Percentiles rank a stretch among this genome's conserved stretches.
These are phyloP conservation scores for Ia io DNA, from an alignment of 2,113 vertebrate species.

Conservation along the genomic window DNA sequence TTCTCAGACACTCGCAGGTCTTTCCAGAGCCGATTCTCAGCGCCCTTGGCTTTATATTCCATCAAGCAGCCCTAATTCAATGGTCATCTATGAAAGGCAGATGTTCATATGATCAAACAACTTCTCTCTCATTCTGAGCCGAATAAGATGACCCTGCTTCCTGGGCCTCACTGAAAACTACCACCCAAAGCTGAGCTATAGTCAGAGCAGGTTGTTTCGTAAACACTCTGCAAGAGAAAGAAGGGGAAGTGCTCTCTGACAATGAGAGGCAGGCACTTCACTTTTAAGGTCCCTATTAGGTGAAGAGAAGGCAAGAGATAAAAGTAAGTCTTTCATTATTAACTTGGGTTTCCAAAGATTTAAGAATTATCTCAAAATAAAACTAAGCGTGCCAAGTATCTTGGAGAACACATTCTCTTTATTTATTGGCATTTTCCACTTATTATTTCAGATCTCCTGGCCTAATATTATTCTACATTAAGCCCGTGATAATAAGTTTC, in stretches of 20 bases:
- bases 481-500: conserved; percentile 72
- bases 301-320: not conserved
- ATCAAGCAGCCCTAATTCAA: not conserved
- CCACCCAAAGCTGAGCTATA: not conserved
- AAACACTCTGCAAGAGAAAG: not conserved
- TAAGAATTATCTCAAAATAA: conserved; percentile 48
- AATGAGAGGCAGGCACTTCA: not conserved
- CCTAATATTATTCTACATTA: conserved; percentile 68
- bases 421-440: conserved; percentile 60
- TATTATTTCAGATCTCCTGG: conserved; percentile 52
- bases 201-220: not conserved
- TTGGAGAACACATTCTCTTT: conserved; percentile 25
- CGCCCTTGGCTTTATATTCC: not conserved
- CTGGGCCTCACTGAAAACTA: not conserved
- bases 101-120: not conserved
- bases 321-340: conserved; percentile 28
- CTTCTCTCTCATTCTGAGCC: not conserved
- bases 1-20: not conserved
- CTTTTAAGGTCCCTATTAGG: not conserved
- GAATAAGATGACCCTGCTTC: not conserved
- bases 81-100: not conserved
- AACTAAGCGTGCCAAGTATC: conserved; percentile 27
- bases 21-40: not conserved
- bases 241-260: not conserved
- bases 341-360: conserved; percentile 39